These are phyloP conservation scores for Metellina segmentata DNA, from an alignment of 2,888 invertebrate species.

Conservation along the genomic window DNA sequence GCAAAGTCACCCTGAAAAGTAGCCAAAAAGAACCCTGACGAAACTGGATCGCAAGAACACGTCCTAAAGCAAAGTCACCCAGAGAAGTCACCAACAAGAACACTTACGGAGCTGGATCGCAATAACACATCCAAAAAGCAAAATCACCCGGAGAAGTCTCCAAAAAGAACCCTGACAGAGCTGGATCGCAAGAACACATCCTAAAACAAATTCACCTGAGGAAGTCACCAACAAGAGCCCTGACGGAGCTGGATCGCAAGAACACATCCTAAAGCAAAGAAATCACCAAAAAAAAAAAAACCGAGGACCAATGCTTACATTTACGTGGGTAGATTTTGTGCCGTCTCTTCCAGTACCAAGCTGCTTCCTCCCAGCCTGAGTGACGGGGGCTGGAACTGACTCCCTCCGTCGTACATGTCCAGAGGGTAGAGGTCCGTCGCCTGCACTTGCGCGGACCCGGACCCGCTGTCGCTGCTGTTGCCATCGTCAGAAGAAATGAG, in stretches of 20 bases:
- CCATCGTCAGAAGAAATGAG: slow-evolving; percentile 51
- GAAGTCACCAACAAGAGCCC: too few species aligned
- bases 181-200: not conserved
- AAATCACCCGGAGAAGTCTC: too few species aligned
- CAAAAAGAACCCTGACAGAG: too few species aligned
- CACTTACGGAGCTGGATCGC: too few species aligned
- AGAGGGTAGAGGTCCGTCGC: slow-evolving; percentile 73
- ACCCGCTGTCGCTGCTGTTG: slow-evolving; percentile 56
- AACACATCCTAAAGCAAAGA: not conserved
- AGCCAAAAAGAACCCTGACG: too few species aligned
- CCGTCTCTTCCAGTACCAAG: slow-evolving; percentile 49
- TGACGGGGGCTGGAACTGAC: slow-evolving; percentile 71
- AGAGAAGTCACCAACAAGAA: too few species aligned
- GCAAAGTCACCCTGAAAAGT: too few species aligned
- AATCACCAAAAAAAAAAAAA: not conserved
- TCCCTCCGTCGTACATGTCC: slow-evolving; percentile 76
- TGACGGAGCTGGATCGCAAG: not conserved
- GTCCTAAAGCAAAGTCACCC: too few species aligned
- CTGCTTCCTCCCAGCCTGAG: slow-evolving; percentile 61
- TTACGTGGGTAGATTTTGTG: slow-evolving; percentile 14
- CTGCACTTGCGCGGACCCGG: slow-evolving; percentile 68
- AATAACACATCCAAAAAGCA: too few species aligned
- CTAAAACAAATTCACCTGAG: not conserved
- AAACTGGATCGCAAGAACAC: too few species aligned
- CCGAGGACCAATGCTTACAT: not conserved